A percentile compares a stretch with the other conserved stretches of the same genome.
These are phyloP conservation scores for Dendroctonus valens DNA, from an alignment of 1,140 invertebrate species.

Conservation along the genomic window DNA sequence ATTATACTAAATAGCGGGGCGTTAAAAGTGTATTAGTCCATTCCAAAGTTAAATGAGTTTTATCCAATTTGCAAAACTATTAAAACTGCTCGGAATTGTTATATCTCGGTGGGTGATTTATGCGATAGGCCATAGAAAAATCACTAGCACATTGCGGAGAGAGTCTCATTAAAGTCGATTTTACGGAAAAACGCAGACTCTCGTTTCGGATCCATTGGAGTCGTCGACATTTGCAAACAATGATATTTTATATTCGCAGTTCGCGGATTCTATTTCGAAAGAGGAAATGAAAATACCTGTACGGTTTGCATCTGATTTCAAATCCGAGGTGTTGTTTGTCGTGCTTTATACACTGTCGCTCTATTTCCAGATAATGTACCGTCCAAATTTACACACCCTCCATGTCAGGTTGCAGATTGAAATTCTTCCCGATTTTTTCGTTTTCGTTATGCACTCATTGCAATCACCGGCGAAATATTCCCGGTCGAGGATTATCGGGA, in stretches of 20 bases:
- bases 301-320: slow-evolving; percentile 29
- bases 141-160: too few relatives aligned
- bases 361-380: slow-evolving; percentile 11
- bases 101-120: too few relatives aligned
- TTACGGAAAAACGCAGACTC: too few relatives aligned
- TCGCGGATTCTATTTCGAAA: slow-evolving; percentile 23
- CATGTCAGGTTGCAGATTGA: slow-evolving; percentile 3
- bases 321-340: slow-evolving; percentile 23
- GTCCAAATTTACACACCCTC: slow-evolving; percentile 20
- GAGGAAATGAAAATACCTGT: slow-evolving; percentile 34
- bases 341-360: slow-evolving; percentile 23
- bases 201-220: too few relatives aligned
- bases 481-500: too few relatives aligned
- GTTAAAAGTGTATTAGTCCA: slow-evolving; percentile 3
- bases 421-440: not conserved
- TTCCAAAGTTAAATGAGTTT: slow-evolving; percentile 7
- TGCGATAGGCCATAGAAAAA: too few relatives aligned
- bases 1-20: slow-evolving; percentile 1
- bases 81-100: not conserved
- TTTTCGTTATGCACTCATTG: too few relatives aligned
- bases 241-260: slow-evolving; percentile 31
- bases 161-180: too few relatives aligned
- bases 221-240: slow-evolving; percentile 18
- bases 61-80: slow-evolving; percentile 5
- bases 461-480: too few relatives aligned